Conservation (phyloP, 2,888 invertebrate genomes). For the Cabera pusaria region DNA sequence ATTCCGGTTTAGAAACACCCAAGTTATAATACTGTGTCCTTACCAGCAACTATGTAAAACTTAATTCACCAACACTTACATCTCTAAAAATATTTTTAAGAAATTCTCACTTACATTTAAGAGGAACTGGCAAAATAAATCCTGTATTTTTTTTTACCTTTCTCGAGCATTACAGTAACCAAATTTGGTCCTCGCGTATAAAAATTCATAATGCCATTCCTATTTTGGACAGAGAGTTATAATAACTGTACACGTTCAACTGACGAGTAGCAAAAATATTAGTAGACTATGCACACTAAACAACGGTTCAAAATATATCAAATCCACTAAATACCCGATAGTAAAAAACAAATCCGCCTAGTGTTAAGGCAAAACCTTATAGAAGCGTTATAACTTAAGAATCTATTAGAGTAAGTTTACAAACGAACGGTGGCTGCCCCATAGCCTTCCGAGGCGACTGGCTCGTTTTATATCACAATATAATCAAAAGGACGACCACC, state of each 20-base stretch:
- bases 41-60: constrained; percentile 67
- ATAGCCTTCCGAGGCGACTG: constrained; percentile 38
- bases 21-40: constrained; percentile 64
- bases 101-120: constrained; percentile 82
- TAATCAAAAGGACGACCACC: constrained; percentile 60
- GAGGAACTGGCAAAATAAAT: constrained; percentile 83
- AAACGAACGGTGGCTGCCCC: constrained; percentile 55
- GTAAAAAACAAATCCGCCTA: constrained; percentile 58
- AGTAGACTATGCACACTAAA: constrained; percentile 74
- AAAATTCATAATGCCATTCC: constrained; percentile 79
- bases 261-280: constrained; percentile 80
- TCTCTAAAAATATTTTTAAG: constrained; percentile 79
- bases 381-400: constrained; percentile 73
- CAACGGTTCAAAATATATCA: constrained; percentile 75
- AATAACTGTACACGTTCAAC: constrained; percentile 49
- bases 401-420: constrained; percentile 66
- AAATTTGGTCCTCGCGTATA: constrained; percentile 69
- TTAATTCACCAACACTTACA: constrained; percentile 77
- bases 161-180: constrained; percentile 61
- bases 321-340: constrained; percentile 77
- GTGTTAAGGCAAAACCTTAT: constrained; percentile 62
- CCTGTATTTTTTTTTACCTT: constrained; percentile 59
- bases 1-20: constrained; percentile 38
- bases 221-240: constrained; percentile 69
- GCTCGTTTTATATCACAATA: constrained; percentile 61